phyloP scores from a whole-genome alignment of 2,113 vertebrate genomes.

The Xenus cinereus region DNA sequence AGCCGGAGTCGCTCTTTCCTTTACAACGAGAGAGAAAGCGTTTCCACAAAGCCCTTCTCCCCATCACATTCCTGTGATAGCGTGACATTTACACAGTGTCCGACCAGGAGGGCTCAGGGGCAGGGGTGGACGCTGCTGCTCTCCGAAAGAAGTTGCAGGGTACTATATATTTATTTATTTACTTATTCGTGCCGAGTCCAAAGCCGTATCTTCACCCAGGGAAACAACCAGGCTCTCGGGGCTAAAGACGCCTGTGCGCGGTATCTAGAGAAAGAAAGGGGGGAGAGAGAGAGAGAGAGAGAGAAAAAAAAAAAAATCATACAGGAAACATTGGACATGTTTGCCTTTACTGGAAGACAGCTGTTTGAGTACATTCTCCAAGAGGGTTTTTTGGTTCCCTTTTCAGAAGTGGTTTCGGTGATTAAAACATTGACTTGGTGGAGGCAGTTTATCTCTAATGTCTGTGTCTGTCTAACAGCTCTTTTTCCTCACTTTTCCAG shows the following conservation, averaged over 20 bases:
- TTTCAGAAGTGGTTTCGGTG: slow-evolving; percentile 56
- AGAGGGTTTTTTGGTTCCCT: slow-evolving; percentile 23
- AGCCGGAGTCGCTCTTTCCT: not conserved
- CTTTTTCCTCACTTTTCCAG: not conserved
- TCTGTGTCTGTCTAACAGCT: slow-evolving; percentile 14
- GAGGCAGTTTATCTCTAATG: slow-evolving; percentile 36
- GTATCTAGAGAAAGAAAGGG: not conserved
- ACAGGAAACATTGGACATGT: slow-evolving; percentile 62
- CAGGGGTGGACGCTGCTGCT: not conserved
- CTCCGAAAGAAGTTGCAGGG: not conserved
- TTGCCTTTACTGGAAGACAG: slow-evolving; percentile 62
- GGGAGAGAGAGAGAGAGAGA: not conserved
- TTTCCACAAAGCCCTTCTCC: not conserved
- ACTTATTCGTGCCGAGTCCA: not conserved
- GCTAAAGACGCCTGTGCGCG: not conserved
- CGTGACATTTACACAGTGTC: slow-evolving; percentile 14
- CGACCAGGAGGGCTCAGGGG: not conserved
- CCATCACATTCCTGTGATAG: slow-evolving; percentile 3
- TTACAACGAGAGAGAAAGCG: not conserved
- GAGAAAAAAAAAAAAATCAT: not conserved
- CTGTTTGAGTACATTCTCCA: slow-evolving; percentile 39
- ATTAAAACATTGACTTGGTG: slow-evolving; percentile 32
- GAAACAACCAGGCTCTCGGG: not conserved
- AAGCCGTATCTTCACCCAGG: not conserved
- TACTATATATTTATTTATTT: not conserved